Evolutionary conservation across 2,888 invertebrate species (phyloP).

Genomic region (Chelonus formosanus): DNA sequence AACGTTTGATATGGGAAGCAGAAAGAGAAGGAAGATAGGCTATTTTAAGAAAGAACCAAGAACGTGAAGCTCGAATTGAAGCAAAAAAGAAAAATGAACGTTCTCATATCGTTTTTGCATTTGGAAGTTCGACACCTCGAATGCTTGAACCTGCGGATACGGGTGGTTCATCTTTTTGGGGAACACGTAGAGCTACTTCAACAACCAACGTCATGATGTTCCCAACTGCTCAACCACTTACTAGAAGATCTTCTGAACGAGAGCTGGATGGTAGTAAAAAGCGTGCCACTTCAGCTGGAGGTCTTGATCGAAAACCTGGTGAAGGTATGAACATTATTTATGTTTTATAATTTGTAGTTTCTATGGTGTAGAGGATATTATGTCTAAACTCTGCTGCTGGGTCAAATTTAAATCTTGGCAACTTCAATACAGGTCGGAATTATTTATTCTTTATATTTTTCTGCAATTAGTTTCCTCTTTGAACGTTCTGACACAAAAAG

Average conservation of each 20-base stretch:
- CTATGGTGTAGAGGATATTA: too few species aligned
- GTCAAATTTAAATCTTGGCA: too few species aligned
- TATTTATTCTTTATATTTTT: too few species aligned
- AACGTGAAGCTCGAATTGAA: constrained; percentile 83
- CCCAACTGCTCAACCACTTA: constrained; percentile 75
- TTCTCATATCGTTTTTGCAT: constrained; percentile 81
- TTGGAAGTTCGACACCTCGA: constrained; percentile 90
- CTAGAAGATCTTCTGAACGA: constrained; percentile 85
- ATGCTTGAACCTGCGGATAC: constrained; percentile 85
- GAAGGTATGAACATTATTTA: constrained; percentile 66
- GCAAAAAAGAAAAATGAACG: constrained; percentile 81
- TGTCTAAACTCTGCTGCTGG: too few species aligned
- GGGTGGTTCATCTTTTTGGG: constrained; percentile 80
- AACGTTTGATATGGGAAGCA: constrained; percentile 88
- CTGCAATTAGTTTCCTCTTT: too few species aligned
- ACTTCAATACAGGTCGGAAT: too few species aligned
- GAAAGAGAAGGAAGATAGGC: constrained; percentile 88
- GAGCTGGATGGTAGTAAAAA: constrained; percentile 82
- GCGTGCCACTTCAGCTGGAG: constrained; percentile 78
- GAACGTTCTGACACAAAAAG: too few species aligned
- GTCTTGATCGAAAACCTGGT: constrained; percentile 73
- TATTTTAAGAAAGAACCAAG: constrained; percentile 84
- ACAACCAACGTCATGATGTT: constrained; percentile 86
- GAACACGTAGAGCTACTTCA: constrained; percentile 87
- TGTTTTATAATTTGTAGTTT: constrained; percentile 1